A percentile compares a stretch with the other conserved stretches of the same genome.
Conservation (phyloP, 2,797 vertebrate genomes). For the Otolemur crassicaudatus region DNA sequence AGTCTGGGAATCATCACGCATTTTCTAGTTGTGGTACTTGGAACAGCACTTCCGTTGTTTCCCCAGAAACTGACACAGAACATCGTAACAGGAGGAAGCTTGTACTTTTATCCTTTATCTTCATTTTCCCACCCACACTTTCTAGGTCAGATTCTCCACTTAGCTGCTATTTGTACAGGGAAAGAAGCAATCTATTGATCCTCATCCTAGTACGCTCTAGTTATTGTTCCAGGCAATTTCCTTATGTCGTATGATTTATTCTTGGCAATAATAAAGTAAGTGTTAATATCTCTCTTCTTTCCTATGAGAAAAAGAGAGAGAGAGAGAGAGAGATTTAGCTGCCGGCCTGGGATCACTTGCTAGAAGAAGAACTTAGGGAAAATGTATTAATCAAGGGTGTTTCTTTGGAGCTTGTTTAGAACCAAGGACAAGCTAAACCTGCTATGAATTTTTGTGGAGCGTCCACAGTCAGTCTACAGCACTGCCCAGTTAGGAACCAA, state of each 20-base stretch:
- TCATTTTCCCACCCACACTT: background rate
- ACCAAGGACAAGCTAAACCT: background rate
- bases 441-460: background rate
- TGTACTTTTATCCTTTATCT: background rate
- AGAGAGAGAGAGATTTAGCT: background rate
- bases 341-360: background rate
- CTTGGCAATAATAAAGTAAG: conserved; percentile 3
- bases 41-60: background rate
- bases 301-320: background rate
- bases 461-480: too few relatives aligned
- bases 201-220: background rate
- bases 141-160: background rate
- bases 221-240: background rate
- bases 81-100: background rate
- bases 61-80: background rate
- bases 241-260: background rate
- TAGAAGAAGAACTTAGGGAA: background rate
- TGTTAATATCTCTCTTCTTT: background rate
- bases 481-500: background rate
- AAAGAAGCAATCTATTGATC: background rate
- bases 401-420: background rate
- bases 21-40: background rate
- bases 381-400: background rate
- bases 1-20: background rate
- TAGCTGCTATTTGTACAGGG: background rate